Conservation (phyloP, 2,113 vertebrate genomes). For the Siniperca knerii region DNA sequence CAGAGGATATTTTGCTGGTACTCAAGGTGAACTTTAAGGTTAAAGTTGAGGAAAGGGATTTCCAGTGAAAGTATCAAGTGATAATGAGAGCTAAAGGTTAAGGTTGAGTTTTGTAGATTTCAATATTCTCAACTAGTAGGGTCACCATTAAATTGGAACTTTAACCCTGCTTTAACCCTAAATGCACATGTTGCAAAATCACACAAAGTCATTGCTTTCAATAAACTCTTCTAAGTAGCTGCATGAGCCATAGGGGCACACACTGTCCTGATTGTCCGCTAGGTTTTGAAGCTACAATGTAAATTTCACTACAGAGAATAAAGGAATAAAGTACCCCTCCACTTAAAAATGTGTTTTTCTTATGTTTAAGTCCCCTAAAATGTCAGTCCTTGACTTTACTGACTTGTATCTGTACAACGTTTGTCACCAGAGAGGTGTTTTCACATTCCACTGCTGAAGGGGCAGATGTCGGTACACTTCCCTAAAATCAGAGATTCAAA, state of each 20-base stretch:
- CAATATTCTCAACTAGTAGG: not conserved
- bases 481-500: too few species aligned
- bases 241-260: not conserved
- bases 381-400: too few species aligned
- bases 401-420: too few species aligned
- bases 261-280: too few species aligned
- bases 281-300: not conserved
- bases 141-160: not conserved
- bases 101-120: not conserved
- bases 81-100: not conserved
- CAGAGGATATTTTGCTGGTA: not conserved
- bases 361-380: too few species aligned
- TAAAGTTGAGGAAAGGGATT: not conserved
- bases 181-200: not conserved
- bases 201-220: not conserved
- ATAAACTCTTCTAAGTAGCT: not conserved
- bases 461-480: too few species aligned
- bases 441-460: too few species aligned
- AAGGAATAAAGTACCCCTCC: too few species aligned
- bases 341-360: too few species aligned
- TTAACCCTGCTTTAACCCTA: not conserved
- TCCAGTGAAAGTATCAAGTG: not conserved
- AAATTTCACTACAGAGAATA: not conserved
- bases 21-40: constrained; percentile 9
- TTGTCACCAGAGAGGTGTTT: too few species aligned